Base-by-base conservation (phyloP, 2,797 vertebrate species). In the Poecilia gillii region DNA sequence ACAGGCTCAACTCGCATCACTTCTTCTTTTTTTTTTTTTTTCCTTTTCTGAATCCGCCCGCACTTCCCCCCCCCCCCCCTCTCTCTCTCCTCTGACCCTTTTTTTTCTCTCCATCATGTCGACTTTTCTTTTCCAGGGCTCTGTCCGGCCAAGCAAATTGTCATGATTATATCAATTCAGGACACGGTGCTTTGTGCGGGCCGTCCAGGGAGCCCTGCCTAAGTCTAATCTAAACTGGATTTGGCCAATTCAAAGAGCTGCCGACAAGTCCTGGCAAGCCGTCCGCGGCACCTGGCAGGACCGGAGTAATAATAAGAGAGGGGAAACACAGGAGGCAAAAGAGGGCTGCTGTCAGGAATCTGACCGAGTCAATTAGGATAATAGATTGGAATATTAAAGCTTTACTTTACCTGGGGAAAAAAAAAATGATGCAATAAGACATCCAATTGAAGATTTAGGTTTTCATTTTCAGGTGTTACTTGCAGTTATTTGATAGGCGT, bases 171-270 rank as follows among this genome's bases (percentile, higher is more conserved):
- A 87, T 92, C 90, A 89, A 90, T 93, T 87, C 81, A 89, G 83
- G 83, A 87, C 81, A 76, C 51, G 8, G 59, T 14, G 76, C 88
- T 88, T 85, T 88, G 82, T 88, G 82, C 9, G 49, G 47, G 76
- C 75, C 6, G 23, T 85, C 86, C 82, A 43, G 82, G 83, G 78
- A 89, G 83, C 73, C 78, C 78, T 6, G 39, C 84, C 77, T 75
- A 73, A 86, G 81, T 85, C 81, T 91, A 88, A 89, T 92, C 89
- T 90, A 89, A 94, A 94, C 80, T 88, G 82, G 85, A 93, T 94
- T 90, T 90, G 88, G 87, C 88, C 87, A 83, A 88, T 88, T 88
- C 82, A 81, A 78, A 86, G 87, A 90, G 81, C 90, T 87, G 91
- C 87, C 55, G 90, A 93, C 91, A 89, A 84, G 89, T 90, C 75